Percentiles rank a stretch among this genome's conserved stretches.
phyloP scores from a whole-genome alignment of 2,113 vertebrate species.

The Pyxicephalus adspersus region DNA sequence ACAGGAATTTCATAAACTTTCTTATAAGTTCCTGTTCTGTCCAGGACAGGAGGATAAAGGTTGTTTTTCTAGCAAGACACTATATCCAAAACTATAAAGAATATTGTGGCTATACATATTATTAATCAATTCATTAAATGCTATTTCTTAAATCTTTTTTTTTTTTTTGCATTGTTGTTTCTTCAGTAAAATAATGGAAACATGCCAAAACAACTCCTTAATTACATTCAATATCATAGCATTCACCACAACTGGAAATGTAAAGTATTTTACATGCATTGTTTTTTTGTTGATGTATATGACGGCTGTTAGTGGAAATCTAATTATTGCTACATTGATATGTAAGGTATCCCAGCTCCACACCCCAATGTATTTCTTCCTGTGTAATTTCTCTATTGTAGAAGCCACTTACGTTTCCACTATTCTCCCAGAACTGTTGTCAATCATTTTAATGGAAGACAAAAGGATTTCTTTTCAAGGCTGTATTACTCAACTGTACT shows the following conservation, averaged over 20 bases:
- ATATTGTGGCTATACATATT: no score
- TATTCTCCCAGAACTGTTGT: conserved; percentile 26
- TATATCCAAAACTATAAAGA: no score
- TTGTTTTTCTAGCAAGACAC: no score
- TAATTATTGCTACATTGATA: background rate
- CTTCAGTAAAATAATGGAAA: background rate
- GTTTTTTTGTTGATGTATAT: conserved; percentile 4
- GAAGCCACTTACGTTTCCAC: background rate
- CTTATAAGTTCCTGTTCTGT: no score
- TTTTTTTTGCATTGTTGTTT: no score
- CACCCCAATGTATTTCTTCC: conserved; percentile 50
- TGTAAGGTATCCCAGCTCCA: background rate
- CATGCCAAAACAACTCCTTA: background rate
- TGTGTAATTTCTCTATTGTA: conserved; percentile 16
- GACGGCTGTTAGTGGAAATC: background rate
- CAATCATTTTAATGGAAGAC: background rate
- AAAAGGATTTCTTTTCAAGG: background rate
- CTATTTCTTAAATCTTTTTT: no score
- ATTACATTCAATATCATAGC: conserved; percentile 1
- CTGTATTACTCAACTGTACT: conserved; percentile 14
- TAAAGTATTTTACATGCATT: background rate
- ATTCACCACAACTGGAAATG: background rate
- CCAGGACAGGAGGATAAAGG: no score
- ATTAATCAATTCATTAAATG: no score
- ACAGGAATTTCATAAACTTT: no score